Evolutionary conservation across 2,888 invertebrate genomes (phyloP).

Genomic region (Plagiodera versicolora): DNA sequence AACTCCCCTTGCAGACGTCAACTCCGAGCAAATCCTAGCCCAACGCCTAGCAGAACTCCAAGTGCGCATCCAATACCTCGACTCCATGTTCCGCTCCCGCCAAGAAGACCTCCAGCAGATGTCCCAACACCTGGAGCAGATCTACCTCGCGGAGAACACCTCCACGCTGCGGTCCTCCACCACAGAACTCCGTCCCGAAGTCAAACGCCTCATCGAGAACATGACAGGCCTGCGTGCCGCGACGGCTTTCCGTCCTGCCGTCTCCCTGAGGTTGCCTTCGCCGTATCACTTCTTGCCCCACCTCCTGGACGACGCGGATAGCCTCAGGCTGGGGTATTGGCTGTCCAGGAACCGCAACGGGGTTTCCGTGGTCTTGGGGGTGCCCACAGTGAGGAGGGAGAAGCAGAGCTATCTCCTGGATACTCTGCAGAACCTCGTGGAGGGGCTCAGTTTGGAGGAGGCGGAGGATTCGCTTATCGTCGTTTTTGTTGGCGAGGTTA

Average conservation of each 20-base stretch:
- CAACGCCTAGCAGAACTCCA: slow-evolving; percentile 75
- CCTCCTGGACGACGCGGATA: slow-evolving; percentile 74
- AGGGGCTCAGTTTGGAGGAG: slow-evolving; percentile 72
- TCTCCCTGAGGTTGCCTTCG: slow-evolving; percentile 65
- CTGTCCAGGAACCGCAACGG: slow-evolving; percentile 73
- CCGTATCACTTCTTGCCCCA: slow-evolving; percentile 87
- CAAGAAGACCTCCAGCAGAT: slow-evolving; percentile 76
- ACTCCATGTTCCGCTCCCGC: slow-evolving; percentile 74
- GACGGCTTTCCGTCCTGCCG: slow-evolving; percentile 51
- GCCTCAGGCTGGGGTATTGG: slow-evolving; percentile 76
- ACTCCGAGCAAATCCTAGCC: slow-evolving; percentile 67
- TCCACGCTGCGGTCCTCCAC: slow-evolving; percentile 36
- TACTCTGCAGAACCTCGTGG: slow-evolving; percentile 81
- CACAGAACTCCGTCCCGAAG: slow-evolving; percentile 48
- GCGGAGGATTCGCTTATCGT: slow-evolving; percentile 81
- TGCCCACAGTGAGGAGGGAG: slow-evolving; percentile 88
- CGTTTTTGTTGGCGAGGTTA: slow-evolving; percentile 82
- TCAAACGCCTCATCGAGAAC: slow-evolving; percentile 49
- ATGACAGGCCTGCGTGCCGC: slow-evolving; percentile 57
- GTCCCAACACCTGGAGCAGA: slow-evolving; percentile 65
- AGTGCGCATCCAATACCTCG: slow-evolving; percentile 75
- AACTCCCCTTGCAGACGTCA: no score
- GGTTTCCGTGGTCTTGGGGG: slow-evolving; percentile 81
- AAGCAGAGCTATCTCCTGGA: slow-evolving; percentile 84
- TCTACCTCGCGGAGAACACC: slow-evolving; percentile 44